Evolutionary conservation across 2,888 invertebrate species (phyloP), one percentile per base, ranked within the genome.

Genomic region (Brachylomia viminalis): DNA sequence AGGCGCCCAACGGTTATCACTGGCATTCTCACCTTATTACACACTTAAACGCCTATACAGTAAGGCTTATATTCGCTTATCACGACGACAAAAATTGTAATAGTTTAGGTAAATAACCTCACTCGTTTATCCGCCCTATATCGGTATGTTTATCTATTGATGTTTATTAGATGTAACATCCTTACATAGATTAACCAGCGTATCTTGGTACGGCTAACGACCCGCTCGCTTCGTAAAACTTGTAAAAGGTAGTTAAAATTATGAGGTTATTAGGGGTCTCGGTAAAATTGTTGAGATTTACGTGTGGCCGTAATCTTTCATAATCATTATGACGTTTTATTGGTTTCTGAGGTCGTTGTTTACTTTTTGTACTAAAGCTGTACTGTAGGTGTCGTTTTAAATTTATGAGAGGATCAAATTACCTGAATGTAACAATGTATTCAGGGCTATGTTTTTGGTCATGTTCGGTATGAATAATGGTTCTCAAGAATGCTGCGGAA

Each of bases 101-200:
- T 83, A 88, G 82, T 90, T 91, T 91, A 91, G 89, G 89, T 91
- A 89, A 91, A 91, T 87, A 90, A 88, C 87, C 80, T 79, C 83
- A 86, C 85, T 88, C 79, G 85, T 88, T 88, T 92, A 91, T 91
- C 89, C 88, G 83, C 81, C 84, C 89, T 89, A 88, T 92, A 92
- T 92, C 91, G 89, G 87, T 89, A 87, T 89, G 88, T 91, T 91
- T 91, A 91, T 92, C 91, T 86, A 85, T 90, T 87, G 80, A 91
- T 90, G 89, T 91, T 91, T 91, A 91, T 91, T 91, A 85, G 88
- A 89, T 85, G 88, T 87, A 77, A 85, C 89, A 90, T 92, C 91
- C 88, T 89, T 87, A 86, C 70, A 79, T 79, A 87, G 84, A 86
- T 83, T 83, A 83, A 83, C 87, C 87, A 89, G 64, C 75, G 59